Evolutionary conservation across 2,797 vertebrate species (phyloP).

Genomic region (Enteromius anoplus): DNA sequence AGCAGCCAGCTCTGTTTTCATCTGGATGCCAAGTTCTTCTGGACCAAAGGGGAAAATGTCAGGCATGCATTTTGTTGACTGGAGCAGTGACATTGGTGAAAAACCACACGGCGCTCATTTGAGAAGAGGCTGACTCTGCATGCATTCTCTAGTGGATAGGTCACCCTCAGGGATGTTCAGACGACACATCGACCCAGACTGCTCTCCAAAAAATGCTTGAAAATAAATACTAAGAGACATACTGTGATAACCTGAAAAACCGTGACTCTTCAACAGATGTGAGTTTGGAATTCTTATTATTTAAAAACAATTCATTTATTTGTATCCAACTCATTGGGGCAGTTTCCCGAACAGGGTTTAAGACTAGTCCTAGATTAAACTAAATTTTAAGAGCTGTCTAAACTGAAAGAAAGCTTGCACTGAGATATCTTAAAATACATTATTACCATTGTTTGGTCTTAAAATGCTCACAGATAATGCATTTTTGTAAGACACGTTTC

Average conservation of each 20-base stretch:
- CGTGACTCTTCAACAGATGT: constrained; percentile 2
- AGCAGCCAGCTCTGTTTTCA: constrained; percentile 63
- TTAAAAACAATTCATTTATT: constrained; percentile 19
- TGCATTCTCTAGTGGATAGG: constrained; percentile 46
- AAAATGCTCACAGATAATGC: too few relatives aligned
- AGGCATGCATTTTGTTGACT: constrained; percentile 56
- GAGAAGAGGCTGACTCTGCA: constrained; percentile 42
- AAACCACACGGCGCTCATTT: constrained; percentile 51
- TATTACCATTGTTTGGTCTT: too few relatives aligned
- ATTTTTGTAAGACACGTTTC: too few relatives aligned
- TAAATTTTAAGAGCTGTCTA: too few relatives aligned
- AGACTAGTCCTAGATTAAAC: too few relatives aligned
- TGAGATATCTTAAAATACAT: too few relatives aligned
- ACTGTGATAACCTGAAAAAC: constrained; percentile 13
- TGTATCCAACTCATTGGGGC: not conserved
- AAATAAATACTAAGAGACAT: constrained; percentile 33
- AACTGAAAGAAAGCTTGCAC: too few relatives aligned
- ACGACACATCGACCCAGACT: constrained; percentile 24
- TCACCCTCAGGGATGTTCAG: constrained; percentile 41
- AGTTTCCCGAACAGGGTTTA: too few relatives aligned
- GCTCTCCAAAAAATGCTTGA: constrained; percentile 4
- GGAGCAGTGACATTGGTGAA: constrained; percentile 40
- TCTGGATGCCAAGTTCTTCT: constrained; percentile 53
- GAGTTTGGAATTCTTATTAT: not conserved
- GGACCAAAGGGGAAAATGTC: constrained; percentile 50